phyloP scores from a whole-genome alignment of 2,888 invertebrate genomes.

The Hydraecia micacea region DNA sequence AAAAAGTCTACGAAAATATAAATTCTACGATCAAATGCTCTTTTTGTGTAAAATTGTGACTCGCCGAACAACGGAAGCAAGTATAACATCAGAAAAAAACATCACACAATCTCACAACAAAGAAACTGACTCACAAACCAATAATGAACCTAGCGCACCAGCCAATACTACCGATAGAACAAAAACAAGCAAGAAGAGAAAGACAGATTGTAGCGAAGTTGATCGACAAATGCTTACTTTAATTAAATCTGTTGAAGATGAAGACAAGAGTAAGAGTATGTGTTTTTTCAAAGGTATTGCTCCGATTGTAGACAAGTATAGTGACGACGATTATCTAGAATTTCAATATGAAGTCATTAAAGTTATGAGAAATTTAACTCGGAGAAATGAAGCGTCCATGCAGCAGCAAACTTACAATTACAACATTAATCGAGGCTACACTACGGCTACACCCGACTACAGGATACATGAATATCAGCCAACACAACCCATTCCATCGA shows the following conservation, averaged over 20 bases:
- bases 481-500: too few species aligned
- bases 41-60: slow-evolving; percentile 41
- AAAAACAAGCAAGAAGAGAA: slow-evolving; percentile 51
- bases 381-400: slow-evolving; percentile 54
- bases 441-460: slow-evolving; percentile 27
- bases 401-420: slow-evolving; percentile 44
- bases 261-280: slow-evolving; percentile 40
- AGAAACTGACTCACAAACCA: slow-evolving; percentile 63
- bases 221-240: slow-evolving; percentile 17
- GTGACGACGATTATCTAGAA: slow-evolving; percentile 65
- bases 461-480: neutral
- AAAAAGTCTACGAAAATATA: slow-evolving; percentile 65
- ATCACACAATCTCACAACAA: slow-evolving; percentile 55
- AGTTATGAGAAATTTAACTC: slow-evolving; percentile 63
- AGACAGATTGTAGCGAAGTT: slow-evolving; percentile 55
- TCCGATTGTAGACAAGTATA: slow-evolving; percentile 63
- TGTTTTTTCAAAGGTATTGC: slow-evolving; percentile 49
- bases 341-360: slow-evolving; percentile 61
- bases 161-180: slow-evolving; percentile 23
- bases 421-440: slow-evolving; percentile 57
- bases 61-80: slow-evolving; percentile 52
- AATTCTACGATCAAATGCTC: slow-evolving; percentile 57
- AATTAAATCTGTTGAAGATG: slow-evolving; percentile 45
- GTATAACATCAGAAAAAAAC: slow-evolving; percentile 63
- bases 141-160: slow-evolving; percentile 63